Evolutionary conservation across 2,113 vertebrate genomes (phyloP).

Genomic region (Austrofundulus limnaeus): DNA sequence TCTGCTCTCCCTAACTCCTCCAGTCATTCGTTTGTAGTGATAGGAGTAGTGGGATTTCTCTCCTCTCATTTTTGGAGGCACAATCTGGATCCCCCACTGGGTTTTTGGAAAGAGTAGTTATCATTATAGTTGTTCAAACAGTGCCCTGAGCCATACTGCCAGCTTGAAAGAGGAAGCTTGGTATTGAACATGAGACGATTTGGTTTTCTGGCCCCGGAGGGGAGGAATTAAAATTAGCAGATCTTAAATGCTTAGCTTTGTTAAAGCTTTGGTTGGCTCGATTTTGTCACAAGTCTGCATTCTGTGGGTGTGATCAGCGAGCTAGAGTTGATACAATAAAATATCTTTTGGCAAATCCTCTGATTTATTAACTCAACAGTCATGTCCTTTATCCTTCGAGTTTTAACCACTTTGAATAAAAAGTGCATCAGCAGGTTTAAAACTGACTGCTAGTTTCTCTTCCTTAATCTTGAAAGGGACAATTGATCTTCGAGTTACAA

Average conservation of each 20-base stretch:
- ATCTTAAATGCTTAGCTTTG: slow-evolving; percentile 38
- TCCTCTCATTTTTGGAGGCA: slow-evolving; percentile 27
- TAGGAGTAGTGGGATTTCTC: slow-evolving; percentile 36
- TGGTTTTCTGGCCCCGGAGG: slow-evolving; percentile 51
- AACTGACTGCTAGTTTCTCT: no score
- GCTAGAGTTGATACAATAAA: slow-evolving; percentile 7
- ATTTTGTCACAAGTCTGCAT: slow-evolving; percentile 5
- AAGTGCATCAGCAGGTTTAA: no score
- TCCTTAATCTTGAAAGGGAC: no score
- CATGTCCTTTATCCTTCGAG: no score
- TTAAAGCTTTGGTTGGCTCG: slow-evolving; percentile 31
- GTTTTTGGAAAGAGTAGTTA: slow-evolving; percentile 50
- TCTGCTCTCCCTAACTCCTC: slow-evolving; percentile 19
- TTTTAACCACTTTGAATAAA: no score
- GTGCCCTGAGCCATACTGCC: slow-evolving; percentile 32
- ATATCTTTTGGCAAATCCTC: no score
- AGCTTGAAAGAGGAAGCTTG: slow-evolving; percentile 38
- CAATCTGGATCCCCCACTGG: slow-evolving; percentile 31
- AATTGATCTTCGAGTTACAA: no score
- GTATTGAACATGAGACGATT: slow-evolving; percentile 66
- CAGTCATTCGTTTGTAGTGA: slow-evolving; percentile 24
- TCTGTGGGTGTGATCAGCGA: slow-evolving; percentile 27
- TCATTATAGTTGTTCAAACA: slow-evolving; percentile 54
- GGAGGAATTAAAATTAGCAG: slow-evolving; percentile 59
- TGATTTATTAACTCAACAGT: no score